Percentiles rank a stretch among this genome's conserved stretches.
Conservation (phyloP, 2,888 invertebrate genomes). For the Cosmia trapezina region DNA sequence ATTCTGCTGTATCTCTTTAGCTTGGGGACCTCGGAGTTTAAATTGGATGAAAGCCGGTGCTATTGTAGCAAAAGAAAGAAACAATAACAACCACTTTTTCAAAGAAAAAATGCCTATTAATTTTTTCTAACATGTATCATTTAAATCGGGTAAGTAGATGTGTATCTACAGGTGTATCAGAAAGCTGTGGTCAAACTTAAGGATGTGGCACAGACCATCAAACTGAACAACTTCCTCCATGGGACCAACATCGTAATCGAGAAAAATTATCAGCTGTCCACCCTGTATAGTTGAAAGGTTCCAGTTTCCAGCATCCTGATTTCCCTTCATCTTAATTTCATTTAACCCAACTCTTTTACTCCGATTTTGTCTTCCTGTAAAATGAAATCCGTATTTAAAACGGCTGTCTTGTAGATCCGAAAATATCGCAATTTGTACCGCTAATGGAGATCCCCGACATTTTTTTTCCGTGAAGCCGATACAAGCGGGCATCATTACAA, state of each 20-base stretch:
- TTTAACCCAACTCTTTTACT: not conserved
- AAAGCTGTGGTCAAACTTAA: no score
- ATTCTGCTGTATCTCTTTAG: not conserved
- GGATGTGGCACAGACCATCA: no score
- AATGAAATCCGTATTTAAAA: slow-evolving; percentile 34
- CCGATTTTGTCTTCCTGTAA: not conserved
- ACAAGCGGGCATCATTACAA: slow-evolving; percentile 60
- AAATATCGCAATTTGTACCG: slow-evolving; percentile 49
- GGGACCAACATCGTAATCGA: no score
- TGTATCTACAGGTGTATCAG: no score
- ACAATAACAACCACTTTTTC: no score
- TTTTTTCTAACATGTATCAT: no score
- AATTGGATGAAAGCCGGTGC: not conserved
- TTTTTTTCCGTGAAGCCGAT: slow-evolving; percentile 54
- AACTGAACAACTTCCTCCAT: no score
- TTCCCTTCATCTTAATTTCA: not conserved
- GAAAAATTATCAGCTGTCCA: no score
- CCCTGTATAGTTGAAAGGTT: no score
- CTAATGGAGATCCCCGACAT: slow-evolving; percentile 51
- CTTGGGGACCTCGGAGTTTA: not conserved
- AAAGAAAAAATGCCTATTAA: no score
- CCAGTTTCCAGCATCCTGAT: no score
- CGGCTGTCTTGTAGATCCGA: slow-evolving; percentile 24
- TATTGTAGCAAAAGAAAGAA: no score
- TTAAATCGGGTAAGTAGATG: not conserved